phyloP scores from a whole-genome alignment of 2,797 vertebrate genomes.

The Leuciscus waleckii region DNA sequence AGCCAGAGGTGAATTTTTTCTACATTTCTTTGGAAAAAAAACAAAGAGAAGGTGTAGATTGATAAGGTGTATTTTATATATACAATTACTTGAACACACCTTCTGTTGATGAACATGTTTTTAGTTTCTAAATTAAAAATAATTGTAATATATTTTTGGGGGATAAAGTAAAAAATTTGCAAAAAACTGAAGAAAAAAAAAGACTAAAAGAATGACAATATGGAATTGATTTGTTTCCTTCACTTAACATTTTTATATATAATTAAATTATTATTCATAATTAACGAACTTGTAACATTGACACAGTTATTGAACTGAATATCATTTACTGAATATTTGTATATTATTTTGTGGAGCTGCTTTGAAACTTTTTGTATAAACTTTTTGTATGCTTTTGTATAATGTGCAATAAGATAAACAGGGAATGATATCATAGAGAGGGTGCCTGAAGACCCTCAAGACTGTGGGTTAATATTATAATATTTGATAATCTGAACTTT shows the following conservation, averaged over 20 bases:
- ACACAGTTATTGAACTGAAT: not conserved
- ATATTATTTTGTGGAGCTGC: not conserved
- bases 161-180: not conserved
- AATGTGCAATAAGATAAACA: not conserved
- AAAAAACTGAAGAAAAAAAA: too few species aligned
- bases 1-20: slow-evolving; percentile 54
- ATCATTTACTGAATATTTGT: not conserved
- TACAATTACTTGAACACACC: not conserved
- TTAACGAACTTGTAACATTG: not conserved
- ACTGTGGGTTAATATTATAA: not conserved
- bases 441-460: not conserved
- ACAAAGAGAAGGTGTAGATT: not conserved
- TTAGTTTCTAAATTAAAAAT: not conserved
- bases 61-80: not conserved
- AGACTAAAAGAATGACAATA: too few species aligned
- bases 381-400: not conserved
- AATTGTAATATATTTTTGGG: not conserved
- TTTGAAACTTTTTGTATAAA: not conserved
- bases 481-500: not conserved
- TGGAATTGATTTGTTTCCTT: not conserved
- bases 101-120: not conserved
- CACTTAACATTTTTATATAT: not conserved
- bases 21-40: slow-evolving; percentile 32
- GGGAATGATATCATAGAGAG: not conserved
- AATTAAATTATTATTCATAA: not conserved